Evolutionary conservation across 1,140 invertebrate species (phyloP).

Genomic region (Brachionus calyciflorus): DNA sequence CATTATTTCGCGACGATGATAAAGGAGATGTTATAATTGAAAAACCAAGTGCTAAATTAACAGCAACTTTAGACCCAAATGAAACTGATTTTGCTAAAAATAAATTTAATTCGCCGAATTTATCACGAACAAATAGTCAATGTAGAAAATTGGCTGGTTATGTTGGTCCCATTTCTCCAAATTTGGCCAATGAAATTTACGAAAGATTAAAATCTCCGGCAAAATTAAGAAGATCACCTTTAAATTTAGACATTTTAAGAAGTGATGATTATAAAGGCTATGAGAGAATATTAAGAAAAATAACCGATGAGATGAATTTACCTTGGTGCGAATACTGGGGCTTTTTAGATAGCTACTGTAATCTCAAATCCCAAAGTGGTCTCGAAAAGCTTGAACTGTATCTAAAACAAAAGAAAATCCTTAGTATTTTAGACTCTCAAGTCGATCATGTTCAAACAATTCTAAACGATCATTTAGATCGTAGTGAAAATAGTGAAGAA

Average conservation of each 20-base stretch:
- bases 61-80: constrained; percentile 41
- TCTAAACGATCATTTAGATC: background rate
- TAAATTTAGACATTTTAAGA: constrained; percentile 64
- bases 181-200: constrained; percentile 36
- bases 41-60: constrained; percentile 55
- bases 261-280: constrained; percentile 78
- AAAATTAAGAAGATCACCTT: constrained; percentile 46
- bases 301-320: constrained; percentile 73
- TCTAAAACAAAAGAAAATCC: constrained; percentile 63
- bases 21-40: constrained; percentile 66
- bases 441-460: background rate
- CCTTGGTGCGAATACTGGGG: constrained; percentile 88
- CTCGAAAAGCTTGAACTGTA: constrained; percentile 72
- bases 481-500: background rate
- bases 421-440: constrained; percentile 15
- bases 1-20: constrained; percentile 73
- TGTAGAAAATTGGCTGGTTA: constrained; percentile 28
- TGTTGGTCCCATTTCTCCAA: constrained; percentile 36
- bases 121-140: constrained; percentile 50
- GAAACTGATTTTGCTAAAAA: background rate
- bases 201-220: constrained; percentile 12
- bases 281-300: constrained; percentile 73
- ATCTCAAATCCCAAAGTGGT: constrained; percentile 71
- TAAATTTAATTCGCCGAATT: background rate
- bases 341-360: constrained; percentile 75